A percentile compares a stretch with the other conserved stretches of the same genome.
These are phyloP conservation scores for Tragopan temminckii DNA, from an alignment of 2,797 vertebrate genomes.

Conservation along the genomic window DNA sequence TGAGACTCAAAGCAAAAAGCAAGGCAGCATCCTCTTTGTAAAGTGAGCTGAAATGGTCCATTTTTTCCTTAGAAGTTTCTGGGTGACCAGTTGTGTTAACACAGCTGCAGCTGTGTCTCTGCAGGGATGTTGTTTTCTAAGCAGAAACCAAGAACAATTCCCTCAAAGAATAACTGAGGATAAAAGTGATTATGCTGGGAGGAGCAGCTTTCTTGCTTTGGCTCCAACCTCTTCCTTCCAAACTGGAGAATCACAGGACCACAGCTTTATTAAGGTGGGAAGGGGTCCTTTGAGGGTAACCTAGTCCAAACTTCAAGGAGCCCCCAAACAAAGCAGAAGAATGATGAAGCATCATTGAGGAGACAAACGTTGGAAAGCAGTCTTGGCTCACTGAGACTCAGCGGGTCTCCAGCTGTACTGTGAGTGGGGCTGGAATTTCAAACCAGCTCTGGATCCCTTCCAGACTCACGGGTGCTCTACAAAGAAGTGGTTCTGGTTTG, in stretches of 20 bases:
- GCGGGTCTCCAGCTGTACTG: accelerated
- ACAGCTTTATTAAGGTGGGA: background rate
- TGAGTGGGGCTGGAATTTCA: background rate
- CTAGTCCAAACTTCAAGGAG: background rate
- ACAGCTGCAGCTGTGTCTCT: conserved; percentile 50
- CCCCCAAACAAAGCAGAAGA: background rate
- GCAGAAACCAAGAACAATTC: conserved; percentile 26
- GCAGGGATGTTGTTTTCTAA: conserved; percentile 16
- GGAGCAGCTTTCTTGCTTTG: background rate
- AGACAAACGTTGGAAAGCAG: background rate
- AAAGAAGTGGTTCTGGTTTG: background rate
- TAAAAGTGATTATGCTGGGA: background rate
- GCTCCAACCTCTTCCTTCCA: background rate
- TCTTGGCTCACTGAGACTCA: background rate
- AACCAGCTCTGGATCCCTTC: background rate
- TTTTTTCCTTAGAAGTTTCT: conserved; percentile 37
- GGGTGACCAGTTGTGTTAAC: conserved; percentile 13
- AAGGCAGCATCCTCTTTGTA: background rate
- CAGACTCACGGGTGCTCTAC: background rate
- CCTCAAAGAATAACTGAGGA: conserved; percentile 35
- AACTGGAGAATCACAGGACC: background rate
- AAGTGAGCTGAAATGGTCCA: background rate
- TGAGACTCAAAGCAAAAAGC: background rate
- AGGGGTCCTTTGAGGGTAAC: background rate
- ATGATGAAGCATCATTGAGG: background rate